These are phyloP conservation scores for Virgularia gustaviana DNA, from an alignment of 92 coral and sea anemone species.

Conservation along the genomic window DNA sequence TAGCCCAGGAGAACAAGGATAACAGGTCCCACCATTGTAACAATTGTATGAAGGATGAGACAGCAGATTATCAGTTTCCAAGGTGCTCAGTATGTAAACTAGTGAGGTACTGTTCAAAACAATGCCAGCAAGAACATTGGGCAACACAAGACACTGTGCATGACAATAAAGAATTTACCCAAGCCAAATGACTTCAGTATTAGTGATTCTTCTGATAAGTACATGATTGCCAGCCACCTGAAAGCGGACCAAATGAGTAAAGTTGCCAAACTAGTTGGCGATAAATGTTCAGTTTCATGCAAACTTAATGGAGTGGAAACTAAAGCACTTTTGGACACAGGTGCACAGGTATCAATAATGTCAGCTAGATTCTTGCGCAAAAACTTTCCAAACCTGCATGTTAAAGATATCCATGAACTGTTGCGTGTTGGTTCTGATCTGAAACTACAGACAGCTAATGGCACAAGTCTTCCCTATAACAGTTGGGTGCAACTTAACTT, in stretches of 20 bases:
- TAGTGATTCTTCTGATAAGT: conserved; percentile 10
- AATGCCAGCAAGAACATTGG: conserved; percentile 49
- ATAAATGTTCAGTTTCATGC: conserved; percentile 47
- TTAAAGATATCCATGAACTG: conserved; percentile 51
- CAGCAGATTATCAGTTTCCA: conserved; percentile 4
- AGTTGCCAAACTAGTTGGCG: conserved; percentile 43
- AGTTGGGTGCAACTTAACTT: conserved; percentile 63
- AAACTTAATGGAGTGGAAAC: conserved; percentile 26
- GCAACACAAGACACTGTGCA: conserved; percentile 40
- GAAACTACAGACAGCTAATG: conserved; percentile 64
- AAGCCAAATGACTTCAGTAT: conserved; percentile 32
- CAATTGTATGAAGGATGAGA: conserved; percentile 40
- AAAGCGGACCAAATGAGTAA: conserved; percentile 41
- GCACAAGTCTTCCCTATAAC: conserved; percentile 56
- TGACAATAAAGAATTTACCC: conserved; percentile 48
- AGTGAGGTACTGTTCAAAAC: conserved; percentile 39
- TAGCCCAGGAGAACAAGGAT: conserved; percentile 34
- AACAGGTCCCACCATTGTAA: conserved; percentile 50
- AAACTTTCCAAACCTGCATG: conserved; percentile 29
- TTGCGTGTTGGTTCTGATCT: conserved; percentile 43
- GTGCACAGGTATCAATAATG: conserved; percentile 57
- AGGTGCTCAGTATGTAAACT: conserved; percentile 39
- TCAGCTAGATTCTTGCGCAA: conserved; percentile 43
- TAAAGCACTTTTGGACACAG: conserved; percentile 62
- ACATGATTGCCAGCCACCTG: conserved; percentile 40